Evolutionary conservation across 1,140 invertebrate species (phyloP).

Genomic region (Drosophila takahashii): DNA sequence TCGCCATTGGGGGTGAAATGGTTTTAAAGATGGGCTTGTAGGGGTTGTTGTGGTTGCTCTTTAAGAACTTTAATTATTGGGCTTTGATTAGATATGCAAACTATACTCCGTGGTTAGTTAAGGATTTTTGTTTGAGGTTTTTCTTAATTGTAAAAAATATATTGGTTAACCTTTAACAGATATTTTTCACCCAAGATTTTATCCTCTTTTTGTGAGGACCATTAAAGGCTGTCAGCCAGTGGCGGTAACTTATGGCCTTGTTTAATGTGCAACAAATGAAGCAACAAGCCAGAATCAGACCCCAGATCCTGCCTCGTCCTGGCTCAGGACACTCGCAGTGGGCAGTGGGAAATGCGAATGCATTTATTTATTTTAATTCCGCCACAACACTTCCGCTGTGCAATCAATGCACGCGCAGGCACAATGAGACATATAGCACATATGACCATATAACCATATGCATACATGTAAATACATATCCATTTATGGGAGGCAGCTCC

Average conservation of each 20-base stretch:
- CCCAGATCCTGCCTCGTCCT: neutral
- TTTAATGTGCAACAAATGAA: slow-evolving; percentile 77
- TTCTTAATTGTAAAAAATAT: no score
- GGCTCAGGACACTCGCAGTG: slow-evolving; percentile 15
- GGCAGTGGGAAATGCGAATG: slow-evolving; percentile 70
- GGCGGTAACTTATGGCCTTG: slow-evolving; percentile 57
- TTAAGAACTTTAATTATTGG: slow-evolving; percentile 6
- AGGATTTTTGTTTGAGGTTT: no score
- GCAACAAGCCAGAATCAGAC: slow-evolving; percentile 55
- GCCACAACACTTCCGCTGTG: slow-evolving; percentile 80
- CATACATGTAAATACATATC: slow-evolving; percentile 32
- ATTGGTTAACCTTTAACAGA: no score
- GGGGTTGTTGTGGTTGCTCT: neutral
- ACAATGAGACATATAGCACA: slow-evolving; percentile 54
- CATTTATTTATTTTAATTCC: slow-evolving; percentile 84
- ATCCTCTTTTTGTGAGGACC: slow-evolving; percentile 17
- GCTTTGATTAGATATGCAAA: neutral
- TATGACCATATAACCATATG: slow-evolving; percentile 57
- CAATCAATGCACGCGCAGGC: slow-evolving; percentile 79
- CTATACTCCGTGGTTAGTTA: no score
- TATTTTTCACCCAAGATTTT: slow-evolving; percentile 24
- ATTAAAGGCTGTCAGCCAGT: slow-evolving; percentile 49
- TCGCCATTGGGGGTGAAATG: slow-evolving; percentile 7
- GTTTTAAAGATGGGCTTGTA: neutral
- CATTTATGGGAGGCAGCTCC: slow-evolving; percentile 16